Conservation (phyloP, 30 jellyfish, hydroid and myxozoan genomes). For the Catostylus mosaicus region DNA sequence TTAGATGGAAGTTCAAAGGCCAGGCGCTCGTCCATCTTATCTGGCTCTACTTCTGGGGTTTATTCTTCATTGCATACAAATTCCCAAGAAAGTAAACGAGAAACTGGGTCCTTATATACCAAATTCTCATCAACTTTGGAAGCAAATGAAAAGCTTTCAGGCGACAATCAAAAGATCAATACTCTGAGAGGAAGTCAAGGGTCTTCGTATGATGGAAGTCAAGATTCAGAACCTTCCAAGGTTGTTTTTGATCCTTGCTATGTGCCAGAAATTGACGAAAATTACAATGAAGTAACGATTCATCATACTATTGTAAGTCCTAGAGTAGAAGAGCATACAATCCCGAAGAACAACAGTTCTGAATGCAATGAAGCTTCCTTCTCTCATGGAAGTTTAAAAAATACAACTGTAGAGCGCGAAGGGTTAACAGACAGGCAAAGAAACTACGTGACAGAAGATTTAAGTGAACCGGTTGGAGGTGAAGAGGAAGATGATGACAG, state of each 20-base stretch:
- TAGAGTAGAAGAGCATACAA: neutral
- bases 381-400: neutral
- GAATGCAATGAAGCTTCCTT: neutral
- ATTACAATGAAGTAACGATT: neutral
- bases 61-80: neutral
- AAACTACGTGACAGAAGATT: neutral
- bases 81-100: neutral
- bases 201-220: neutral
- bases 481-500: neutral
- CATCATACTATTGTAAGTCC: neutral
- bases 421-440: neutral
- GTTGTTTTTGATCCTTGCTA: neutral
- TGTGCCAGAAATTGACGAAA: neutral
- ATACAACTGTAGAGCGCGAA: too few species aligned
- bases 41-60: constrained; percentile 10
- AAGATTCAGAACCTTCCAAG: neutral
- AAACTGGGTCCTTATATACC: neutral
- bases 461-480: neutral
- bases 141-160: neutral
- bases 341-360: neutral
- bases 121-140: neutral
- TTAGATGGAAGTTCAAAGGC: neutral
- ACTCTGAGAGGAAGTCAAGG: neutral
- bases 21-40: neutral
- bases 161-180: neutral